Conservation (phyloP, 2,113 vertebrate genomes). For the Rissa tridactyla region DNA sequence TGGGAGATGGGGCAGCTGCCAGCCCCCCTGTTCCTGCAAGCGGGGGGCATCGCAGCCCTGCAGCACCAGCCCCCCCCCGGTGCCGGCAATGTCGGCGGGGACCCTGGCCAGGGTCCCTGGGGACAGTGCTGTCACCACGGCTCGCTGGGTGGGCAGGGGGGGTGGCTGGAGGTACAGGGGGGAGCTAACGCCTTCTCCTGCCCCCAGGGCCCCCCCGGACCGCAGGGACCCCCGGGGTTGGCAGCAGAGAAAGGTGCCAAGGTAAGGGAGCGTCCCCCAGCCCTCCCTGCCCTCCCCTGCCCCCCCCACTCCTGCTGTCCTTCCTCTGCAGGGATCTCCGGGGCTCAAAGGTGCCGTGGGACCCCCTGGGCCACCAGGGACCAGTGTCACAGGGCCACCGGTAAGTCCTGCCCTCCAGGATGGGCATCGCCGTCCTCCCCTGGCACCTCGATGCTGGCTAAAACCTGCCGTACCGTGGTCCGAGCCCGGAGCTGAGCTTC, state of each 20-base stretch:
- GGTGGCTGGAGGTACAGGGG: not conserved
- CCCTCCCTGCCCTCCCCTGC: not conserved
- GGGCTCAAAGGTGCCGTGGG: conserved; percentile 81
- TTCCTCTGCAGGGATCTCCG: conserved; percentile 61
- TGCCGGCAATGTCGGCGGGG: accelerated
- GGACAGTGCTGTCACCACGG: not conserved
- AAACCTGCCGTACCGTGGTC: accelerated
- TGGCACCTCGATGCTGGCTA: accelerated
- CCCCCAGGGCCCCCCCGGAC: conserved; percentile 80
- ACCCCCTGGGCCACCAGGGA: conserved; percentile 77
- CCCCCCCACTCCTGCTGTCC: not conserved
- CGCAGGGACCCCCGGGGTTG: conserved; percentile 73
- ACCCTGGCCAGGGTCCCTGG: not conserved
- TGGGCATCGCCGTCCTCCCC: accelerated
- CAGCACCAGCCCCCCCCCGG: not conserved
- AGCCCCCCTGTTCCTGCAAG: accelerated
- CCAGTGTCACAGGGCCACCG: conserved; percentile 73
- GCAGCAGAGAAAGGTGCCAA: conserved; percentile 75
- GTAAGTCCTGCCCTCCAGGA: conserved; percentile 62
- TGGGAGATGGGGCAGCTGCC: not conserved
- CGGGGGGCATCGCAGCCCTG: accelerated
- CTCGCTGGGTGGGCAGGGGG: not conserved
- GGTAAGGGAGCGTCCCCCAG: conserved; percentile 68
- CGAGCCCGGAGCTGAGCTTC: accelerated
- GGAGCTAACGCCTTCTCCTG: not conserved